phyloP scores from a whole-genome alignment of 2,888 invertebrate species.

The Mythimna pallens region DNA sequence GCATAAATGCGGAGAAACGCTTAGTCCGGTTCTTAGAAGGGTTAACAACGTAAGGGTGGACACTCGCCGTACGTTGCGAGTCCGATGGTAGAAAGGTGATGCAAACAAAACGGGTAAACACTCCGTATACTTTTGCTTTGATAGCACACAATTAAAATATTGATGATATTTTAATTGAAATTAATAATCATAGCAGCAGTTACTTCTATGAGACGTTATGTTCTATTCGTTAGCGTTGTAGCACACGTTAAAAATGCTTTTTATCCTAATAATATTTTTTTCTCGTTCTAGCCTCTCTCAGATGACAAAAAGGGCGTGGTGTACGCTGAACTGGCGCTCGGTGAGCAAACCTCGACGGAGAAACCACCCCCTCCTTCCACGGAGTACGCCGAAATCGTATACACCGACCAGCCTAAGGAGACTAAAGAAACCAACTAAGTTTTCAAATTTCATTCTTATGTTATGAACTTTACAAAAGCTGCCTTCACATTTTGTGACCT shows the following conservation, averaged over 20 bases:
- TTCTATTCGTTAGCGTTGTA: too few relatives aligned
- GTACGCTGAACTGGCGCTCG: constrained; percentile 93
- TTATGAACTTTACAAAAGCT: background rate
- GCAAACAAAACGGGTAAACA: too few relatives aligned
- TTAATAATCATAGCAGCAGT: too few relatives aligned
- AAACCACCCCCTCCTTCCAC: constrained; percentile 88
- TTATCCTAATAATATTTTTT: background rate
- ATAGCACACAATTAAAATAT: too few relatives aligned
- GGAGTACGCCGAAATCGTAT: constrained; percentile 95
- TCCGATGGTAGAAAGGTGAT: too few relatives aligned
- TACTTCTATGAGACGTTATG: too few relatives aligned
- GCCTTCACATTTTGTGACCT: constrained; percentile 2
- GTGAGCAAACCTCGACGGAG: constrained; percentile 78
- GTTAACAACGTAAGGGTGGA: too few relatives aligned
- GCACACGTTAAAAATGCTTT: background rate
- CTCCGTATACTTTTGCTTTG: too few relatives aligned
- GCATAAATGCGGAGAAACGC: too few relatives aligned
- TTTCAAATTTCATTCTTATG: constrained; percentile 1
- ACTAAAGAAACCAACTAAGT: constrained; percentile 72
- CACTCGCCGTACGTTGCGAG: too few relatives aligned
- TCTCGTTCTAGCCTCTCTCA: constrained; percentile 76
- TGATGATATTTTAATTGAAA: too few relatives aligned
- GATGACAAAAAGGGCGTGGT: constrained; percentile 92
- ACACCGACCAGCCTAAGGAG: constrained; percentile 90
- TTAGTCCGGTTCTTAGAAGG: too few relatives aligned